Conservation (phyloP, 2,888 invertebrate genomes). For the Metacarcinus magister region DNA sequence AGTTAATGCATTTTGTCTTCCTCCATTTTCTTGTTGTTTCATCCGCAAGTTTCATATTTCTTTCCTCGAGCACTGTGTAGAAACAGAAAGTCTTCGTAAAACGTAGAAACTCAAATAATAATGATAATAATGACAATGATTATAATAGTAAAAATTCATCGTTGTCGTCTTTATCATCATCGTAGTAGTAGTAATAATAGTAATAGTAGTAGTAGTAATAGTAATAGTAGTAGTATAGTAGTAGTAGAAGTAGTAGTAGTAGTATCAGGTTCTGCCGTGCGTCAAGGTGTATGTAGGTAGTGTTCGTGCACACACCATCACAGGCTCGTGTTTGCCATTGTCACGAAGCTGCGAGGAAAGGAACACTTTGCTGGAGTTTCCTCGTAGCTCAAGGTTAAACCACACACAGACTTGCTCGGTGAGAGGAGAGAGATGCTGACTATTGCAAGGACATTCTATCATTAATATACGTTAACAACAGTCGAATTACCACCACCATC, state of each 20-base stretch:
- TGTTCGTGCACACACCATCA: no score
- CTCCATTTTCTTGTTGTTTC: not conserved
- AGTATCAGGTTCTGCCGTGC: no score
- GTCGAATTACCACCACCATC: no score
- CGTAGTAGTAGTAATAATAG: constrained; percentile 43
- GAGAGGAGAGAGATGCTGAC: not conserved
- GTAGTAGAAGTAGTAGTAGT: not conserved
- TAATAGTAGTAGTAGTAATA: constrained; percentile 54
- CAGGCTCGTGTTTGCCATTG: not conserved
- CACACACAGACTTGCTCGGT: not conserved
- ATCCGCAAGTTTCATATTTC: not conserved
- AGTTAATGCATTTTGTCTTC: not conserved
- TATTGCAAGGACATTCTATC: no score
- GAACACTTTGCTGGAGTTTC: not conserved
- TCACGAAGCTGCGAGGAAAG: not conserved
- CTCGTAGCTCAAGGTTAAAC: not conserved
- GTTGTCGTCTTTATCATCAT: not conserved
- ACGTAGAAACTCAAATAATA: not conserved
- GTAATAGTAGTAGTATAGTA: constrained; percentile 54
- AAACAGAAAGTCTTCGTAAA: not conserved
- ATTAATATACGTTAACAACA: no score
- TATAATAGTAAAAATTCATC: not conserved
- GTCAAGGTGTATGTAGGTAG: no score
- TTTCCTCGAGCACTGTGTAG: not conserved
- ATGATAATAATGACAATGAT: not conserved